Conservation (phyloP, 2,888 invertebrate genomes). For the Drosophila mulleri region DNA sequence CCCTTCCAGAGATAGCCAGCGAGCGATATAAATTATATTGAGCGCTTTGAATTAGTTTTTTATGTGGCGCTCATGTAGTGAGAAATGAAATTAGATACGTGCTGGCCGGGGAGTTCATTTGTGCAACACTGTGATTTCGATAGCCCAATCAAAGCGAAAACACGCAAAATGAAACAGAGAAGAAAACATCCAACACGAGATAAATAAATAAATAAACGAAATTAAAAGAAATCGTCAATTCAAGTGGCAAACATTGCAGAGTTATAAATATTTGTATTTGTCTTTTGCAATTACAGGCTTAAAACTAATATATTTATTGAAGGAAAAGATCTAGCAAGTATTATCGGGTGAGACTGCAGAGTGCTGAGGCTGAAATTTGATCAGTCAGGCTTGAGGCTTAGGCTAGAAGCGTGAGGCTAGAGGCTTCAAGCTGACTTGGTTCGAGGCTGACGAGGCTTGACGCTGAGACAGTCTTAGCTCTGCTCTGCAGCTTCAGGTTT, state of each 20-base stretch:
- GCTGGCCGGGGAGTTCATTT: constrained; percentile 65
- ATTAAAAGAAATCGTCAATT: not conserved
- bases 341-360: too few species aligned
- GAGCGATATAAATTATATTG: constrained; percentile 79
- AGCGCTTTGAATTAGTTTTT: constrained; percentile 79
- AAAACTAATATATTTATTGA: not conserved
- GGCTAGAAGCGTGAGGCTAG: too few species aligned
- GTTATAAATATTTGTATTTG: not conserved
- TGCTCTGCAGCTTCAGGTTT: too few species aligned
- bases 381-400: too few species aligned
- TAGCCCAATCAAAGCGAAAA: not conserved
- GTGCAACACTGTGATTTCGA: constrained; percentile 58
- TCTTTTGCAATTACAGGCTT: not conserved
- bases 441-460: too few species aligned
- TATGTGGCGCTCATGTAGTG: constrained; percentile 72
- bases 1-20: constrained; percentile 45
- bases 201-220: constrained; percentile 3
- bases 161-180: not conserved
- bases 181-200: not conserved
- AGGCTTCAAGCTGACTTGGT: too few species aligned
- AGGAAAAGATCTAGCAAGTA: not conserved
- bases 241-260: not conserved
- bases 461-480: too few species aligned
- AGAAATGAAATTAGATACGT: constrained; percentile 79
- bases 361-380: too few species aligned